Evolutionary conservation across 2,888 invertebrate genomes (phyloP), one percentile per base, ranked within the genome.

Genomic region (Zygaena filipendulae): DNA sequence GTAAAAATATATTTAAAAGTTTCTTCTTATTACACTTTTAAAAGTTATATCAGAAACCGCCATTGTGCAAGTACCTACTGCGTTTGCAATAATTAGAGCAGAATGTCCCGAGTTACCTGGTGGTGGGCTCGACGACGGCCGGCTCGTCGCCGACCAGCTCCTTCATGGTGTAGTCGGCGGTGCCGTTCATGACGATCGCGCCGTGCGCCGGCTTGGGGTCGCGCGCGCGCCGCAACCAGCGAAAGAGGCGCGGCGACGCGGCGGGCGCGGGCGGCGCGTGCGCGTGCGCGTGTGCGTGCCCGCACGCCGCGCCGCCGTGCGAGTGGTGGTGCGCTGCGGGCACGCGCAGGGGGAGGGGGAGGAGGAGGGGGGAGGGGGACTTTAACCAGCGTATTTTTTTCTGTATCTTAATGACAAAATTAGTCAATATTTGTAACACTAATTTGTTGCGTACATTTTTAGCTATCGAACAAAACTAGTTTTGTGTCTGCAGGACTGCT

Each of bases 141-240:
- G 66, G 52, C 32, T 71, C 70, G 0, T 54, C 35, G 0, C 23
- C 40, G 4, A 59, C 40, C 20, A 75, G 19, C 27, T 77, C 75
- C 45, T 69, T 74, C 62, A 75, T 50, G 4, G 49, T 51, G 40
- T 72, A 77, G 45, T 80, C 80, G 0, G 77, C 80, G 38, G 75
- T 75, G 0, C 77, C 80, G 38, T 75, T 75, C n/a, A n/a, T n/a
- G 38, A 49, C 55, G 8, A 71, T 45, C 0, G 56, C 32, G 0
- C 69, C 71, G 47, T 71, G 71, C 9, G 44, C 21, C 18, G 55
- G 56, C 29, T 64, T 60, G 24, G 53, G 52, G 2, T 64, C 57
- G 2, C 56, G 39, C 10, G 40, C 13, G 3, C 60, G 46, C 1
- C 60, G 45, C 52, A 70, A 66, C 41, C 59, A 33, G 0, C 59